Evolutionary conservation across 2,888 invertebrate species (phyloP).

Genomic region (Coleophora deauratella): DNA sequence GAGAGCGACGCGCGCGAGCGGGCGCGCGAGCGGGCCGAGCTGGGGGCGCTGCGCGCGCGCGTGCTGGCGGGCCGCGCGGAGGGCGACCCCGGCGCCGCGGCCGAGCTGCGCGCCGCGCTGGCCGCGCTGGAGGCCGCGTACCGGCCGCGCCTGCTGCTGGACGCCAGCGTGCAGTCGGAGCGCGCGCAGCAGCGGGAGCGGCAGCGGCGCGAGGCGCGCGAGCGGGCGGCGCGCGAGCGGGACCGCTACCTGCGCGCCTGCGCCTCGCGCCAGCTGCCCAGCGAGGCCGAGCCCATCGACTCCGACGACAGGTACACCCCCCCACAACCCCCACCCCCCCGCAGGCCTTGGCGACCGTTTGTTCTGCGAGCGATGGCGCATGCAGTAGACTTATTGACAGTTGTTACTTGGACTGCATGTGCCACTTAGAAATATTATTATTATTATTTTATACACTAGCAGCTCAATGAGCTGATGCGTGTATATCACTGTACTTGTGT

Average conservation of each 20-base stretch:
- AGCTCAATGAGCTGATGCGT: too few species aligned
- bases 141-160: slow-evolving; percentile 86
- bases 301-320: slow-evolving; percentile 72
- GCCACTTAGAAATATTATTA: too few species aligned
- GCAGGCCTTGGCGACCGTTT: slow-evolving; percentile 8
- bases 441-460: too few species aligned
- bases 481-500: too few species aligned
- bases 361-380: neutral
- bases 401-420: too few species aligned
- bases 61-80: neutral
- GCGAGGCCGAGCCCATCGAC: slow-evolving; percentile 83
- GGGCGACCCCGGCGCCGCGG: slow-evolving; percentile 30
- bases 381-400: too few species aligned
- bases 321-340: slow-evolving; percentile 12
- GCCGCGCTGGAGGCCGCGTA: slow-evolving; percentile 87
- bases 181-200: slow-evolving; percentile 74
- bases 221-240: slow-evolving; percentile 34
- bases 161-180: slow-evolving; percentile 78
- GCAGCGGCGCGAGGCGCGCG: slow-evolving; percentile 34
- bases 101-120: slow-evolving; percentile 20
- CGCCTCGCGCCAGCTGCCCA: slow-evolving; percentile 76
- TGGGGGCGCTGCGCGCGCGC: slow-evolving; percentile 80
- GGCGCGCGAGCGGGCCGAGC: slow-evolving; percentile 89
- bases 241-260: slow-evolving; percentile 70
- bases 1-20: slow-evolving; percentile 94